Evolutionary conservation across 2,797 vertebrate species (phyloP), one percentile per base, ranked within the genome.

Genomic region (Cuniculus paca): DNA sequence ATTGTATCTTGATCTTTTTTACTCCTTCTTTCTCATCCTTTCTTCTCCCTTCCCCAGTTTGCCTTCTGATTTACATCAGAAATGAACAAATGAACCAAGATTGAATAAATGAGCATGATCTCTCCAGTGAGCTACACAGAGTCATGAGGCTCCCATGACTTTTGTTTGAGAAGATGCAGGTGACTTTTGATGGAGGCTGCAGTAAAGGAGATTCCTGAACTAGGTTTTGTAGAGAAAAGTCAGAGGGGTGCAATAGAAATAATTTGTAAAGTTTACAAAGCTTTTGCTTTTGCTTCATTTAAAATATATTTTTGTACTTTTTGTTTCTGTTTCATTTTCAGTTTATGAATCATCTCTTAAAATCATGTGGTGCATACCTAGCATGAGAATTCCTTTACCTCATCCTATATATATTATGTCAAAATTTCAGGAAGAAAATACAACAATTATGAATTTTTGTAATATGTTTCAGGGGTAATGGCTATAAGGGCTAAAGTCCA

Each of bases 371-470:
- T 74, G 12, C 6, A 88, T 74, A 19, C 72, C 86, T 86, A 93
- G 28, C 28, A 24, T n/a, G 24, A n/a, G 78, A 54, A 50, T 79
- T 79, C 36, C 11, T 61, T 58, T 42, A 11, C 31, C 77, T 94
- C 31, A 68, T 65, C 61, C 6, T 92, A 34, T 56, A 91, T 88
- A 6, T 77, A 68, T 13, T 58, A 31, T 88, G 26, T 78, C 12
- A 78, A 20, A 74, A 60, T 92, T 82, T 85, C 60, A 81, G 61
- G 36, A 16, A 87, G 34, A 65, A 78, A 92, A 3, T 2, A 2
- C 39, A 90, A 50, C 65, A 56, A 70, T 86, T 88, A n/a, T 50
- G 11, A 81, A 26, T 45, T 94, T 93, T 87, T 95, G 3, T 82
- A 95, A 89, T 9, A 2, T 86, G 16, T 82, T 7, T 34, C 17